Evolutionary conservation across 2,113 vertebrate genomes (phyloP).

Genomic region (Polyodon spathula): DNA sequence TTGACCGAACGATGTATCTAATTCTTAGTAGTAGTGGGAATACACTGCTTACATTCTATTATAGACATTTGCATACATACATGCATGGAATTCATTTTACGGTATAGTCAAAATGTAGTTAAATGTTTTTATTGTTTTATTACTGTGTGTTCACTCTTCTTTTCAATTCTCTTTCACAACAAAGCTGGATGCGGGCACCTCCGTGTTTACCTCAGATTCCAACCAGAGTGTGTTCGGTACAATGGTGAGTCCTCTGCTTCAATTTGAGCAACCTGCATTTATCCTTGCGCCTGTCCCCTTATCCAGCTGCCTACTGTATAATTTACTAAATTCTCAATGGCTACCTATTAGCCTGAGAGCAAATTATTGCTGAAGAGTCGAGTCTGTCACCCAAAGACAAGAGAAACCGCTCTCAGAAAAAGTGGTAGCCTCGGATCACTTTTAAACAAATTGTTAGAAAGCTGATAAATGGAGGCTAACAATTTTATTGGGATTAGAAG

Average conservation of each 20-base stretch:
- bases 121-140: background rate
- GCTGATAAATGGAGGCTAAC: too few species aligned
- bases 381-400: background rate
- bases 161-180: slow-evolving; percentile 7
- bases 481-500: too few species aligned
- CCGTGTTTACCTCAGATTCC: slow-evolving; percentile 61
- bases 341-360: too few species aligned
- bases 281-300: background rate
- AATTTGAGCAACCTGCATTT: slow-evolving; percentile 5
- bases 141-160: background rate
- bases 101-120: background rate
- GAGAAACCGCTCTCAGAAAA: background rate
- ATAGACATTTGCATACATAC: background rate
- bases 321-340: background rate
- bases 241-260: slow-evolving; percentile 63
- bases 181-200: slow-evolving; percentile 51
- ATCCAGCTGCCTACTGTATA: background rate
- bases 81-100: background rate
- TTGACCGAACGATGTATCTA: background rate
- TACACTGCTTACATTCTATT: background rate
- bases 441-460: too few species aligned
- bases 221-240: slow-evolving; percentile 52
- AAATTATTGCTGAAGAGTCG: too few species aligned
- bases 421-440: background rate
- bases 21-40: background rate